Evolutionary conservation across 2,888 invertebrate genomes (phyloP).

Genomic region (Chesias legatella): DNA sequence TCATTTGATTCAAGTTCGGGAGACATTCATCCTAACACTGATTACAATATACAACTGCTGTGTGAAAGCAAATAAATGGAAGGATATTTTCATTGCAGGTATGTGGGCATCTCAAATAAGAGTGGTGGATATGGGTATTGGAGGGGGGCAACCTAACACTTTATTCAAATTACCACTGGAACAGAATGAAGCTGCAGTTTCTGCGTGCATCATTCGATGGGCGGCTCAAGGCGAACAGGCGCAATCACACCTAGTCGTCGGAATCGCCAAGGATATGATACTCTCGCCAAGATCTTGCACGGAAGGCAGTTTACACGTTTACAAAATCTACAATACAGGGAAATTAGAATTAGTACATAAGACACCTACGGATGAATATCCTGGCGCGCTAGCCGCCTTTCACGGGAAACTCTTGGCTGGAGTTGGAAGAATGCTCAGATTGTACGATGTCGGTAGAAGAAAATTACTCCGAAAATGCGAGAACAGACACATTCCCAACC

Average conservation of each 20-base stretch:
- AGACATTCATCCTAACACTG: conserved; percentile 48
- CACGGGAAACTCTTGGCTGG: conserved; percentile 96
- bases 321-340: conserved; percentile 89
- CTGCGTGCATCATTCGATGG: conserved; percentile 92
- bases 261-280: conserved; percentile 94
- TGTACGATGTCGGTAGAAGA: conserved; percentile 96
- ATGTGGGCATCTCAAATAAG: conserved; percentile 97
- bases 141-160: conserved; percentile 83
- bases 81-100: conserved; percentile 68
- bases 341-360: conserved; percentile 95
- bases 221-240: conserved; percentile 71
- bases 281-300: conserved; percentile 92
- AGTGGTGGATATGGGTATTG: conserved; percentile 89
- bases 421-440: conserved; percentile 93
- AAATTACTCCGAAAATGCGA: conserved; percentile 98
- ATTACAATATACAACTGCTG: background rate
- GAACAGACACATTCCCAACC: conserved; percentile 97
- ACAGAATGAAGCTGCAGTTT: conserved; percentile 98
- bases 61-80: background rate
- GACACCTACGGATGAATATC: conserved; percentile 95
- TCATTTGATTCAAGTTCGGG: conserved; percentile 76
- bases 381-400: conserved; percentile 92
- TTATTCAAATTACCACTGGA: conserved; percentile 89
- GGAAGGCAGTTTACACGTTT: conserved; percentile 93
- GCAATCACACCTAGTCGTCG: conserved; percentile 86